Evolutionary conservation across 1,140 invertebrate genomes (phyloP).

Genomic region (Pteromalus puparum): DNA sequence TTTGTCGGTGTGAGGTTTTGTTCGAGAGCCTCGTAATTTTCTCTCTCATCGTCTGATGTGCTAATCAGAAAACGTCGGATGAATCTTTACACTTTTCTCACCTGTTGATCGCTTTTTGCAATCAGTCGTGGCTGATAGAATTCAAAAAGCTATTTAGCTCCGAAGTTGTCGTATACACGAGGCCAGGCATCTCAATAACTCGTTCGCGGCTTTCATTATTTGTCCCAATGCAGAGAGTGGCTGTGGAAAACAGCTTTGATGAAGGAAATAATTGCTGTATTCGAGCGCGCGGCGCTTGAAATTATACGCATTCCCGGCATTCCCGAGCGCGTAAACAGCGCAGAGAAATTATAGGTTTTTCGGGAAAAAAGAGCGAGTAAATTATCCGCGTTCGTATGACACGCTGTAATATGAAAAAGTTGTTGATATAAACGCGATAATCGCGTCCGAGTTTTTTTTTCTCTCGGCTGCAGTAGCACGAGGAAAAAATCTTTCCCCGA

Average conservation of each 20-base stretch:
- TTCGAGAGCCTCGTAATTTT: not conserved
- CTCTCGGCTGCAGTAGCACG: too few species aligned
- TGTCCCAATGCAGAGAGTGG: too few species aligned
- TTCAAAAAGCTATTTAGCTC: too few species aligned
- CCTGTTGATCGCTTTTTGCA: not conserved
- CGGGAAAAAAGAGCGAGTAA: not conserved
- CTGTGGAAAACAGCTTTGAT: not conserved
- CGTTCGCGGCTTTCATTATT: not conserved
- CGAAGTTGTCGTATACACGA: too few species aligned
- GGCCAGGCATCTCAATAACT: too few species aligned
- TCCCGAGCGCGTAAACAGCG: not conserved
- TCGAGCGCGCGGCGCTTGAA: too few species aligned
- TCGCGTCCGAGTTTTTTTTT: too few species aligned
- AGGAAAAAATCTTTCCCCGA: too few species aligned
- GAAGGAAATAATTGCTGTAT: slow-evolving; percentile 1
- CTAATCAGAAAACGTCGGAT: too few species aligned
- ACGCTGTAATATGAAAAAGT: too few species aligned
- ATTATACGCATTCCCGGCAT: not conserved
- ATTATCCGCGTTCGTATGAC: not conserved
- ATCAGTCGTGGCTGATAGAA: not conserved
- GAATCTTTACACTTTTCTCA: not conserved
- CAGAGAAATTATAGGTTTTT: not conserved
- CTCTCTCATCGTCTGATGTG: not conserved
- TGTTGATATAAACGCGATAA: too few species aligned
- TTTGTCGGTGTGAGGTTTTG: not conserved